Base-by-base conservation (phyloP, 2,113 vertebrate species). In the Neotragus moschatus region DNA sequence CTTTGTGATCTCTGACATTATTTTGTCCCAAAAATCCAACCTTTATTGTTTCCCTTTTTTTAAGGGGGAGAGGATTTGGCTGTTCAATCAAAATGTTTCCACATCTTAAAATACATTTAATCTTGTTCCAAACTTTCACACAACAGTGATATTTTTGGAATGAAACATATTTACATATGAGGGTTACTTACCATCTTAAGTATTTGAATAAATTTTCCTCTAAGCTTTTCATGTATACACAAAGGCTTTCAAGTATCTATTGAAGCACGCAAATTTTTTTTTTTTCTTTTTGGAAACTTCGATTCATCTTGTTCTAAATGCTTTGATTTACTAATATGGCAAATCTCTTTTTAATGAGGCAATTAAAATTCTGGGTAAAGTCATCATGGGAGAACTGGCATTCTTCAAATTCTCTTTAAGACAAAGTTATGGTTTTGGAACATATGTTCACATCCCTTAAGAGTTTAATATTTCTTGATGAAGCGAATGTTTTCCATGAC, bases 341-440 rank as follows among this genome's bases (percentile, higher is more conserved):
- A 91, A 87, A 55, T 36, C 9, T 86, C 30, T 9, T 70, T 93
- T 96, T 89, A 93, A 75, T 86, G 26, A 89, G 17, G 5, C 55
- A 91, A 88, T 88, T 94, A 91, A 94, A 94, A 53, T 82, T 88
- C 45, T 87, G 1, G 45, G 56, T 88, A 96, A 94, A 5, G 0
- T 49, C 63, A 97, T 73, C 7, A 91, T 49, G 30, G 28, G 88
- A 95, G 96, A 93, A 86, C 3, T 88, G 15, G 26, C 45, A 95
- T 85, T 84, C 43, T 66, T 87, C 26, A 89, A 56, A 87, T 95
- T 82, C 58, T 95, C 55, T 84, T 95, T 90, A 95, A 53, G 79
- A 93, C 17, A 94, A 94, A 80, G 39, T 95, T 95, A 80, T 75
- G n/a, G 36, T 61, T 95, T 95, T 60, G 21, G 56, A 92, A 66